Evolutionary conservation across 2,888 invertebrate genomes (phyloP).

Genomic region (Mythimna loreyi): DNA sequence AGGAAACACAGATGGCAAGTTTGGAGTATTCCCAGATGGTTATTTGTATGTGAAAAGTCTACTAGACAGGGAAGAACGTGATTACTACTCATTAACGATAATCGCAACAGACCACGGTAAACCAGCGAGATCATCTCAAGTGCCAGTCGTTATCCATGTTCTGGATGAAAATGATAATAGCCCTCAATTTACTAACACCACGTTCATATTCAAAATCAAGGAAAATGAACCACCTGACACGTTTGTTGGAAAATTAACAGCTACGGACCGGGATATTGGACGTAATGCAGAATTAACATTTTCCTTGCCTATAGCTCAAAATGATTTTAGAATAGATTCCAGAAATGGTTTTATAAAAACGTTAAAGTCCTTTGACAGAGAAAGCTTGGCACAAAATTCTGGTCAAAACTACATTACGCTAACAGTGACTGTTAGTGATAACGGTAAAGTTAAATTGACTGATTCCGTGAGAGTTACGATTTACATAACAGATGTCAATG

Average conservation of each 20-base stretch:
- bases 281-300: slow-evolving; percentile 97
- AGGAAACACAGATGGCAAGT: slow-evolving; percentile 96
- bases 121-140: slow-evolving; percentile 95
- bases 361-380: slow-evolving; percentile 96
- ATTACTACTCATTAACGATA: slow-evolving; percentile 97
- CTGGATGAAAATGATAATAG: slow-evolving; percentile 99
- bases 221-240: slow-evolving; percentile 97
- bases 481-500: slow-evolving; percentile 97
- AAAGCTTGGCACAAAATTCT: slow-evolving; percentile 94
- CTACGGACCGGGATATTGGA: slow-evolving; percentile 97
- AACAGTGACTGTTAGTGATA: slow-evolving; percentile 96
- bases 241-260: slow-evolving; percentile 97
- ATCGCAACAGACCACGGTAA: slow-evolving; percentile 95
- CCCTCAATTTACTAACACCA: slow-evolving; percentile 97
- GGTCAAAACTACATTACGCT: slow-evolving; percentile 95
- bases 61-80: slow-evolving; percentile 97
- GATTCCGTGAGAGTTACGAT: slow-evolving; percentile 97
- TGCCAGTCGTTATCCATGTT: slow-evolving; percentile 97
- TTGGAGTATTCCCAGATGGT: slow-evolving; percentile 99
- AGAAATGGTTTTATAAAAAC: slow-evolving; percentile 98
- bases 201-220: slow-evolving; percentile 97
- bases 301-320: slow-evolving; percentile 93
- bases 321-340: slow-evolving; percentile 96
- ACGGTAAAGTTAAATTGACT: slow-evolving; percentile 93
- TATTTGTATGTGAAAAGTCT: slow-evolving; percentile 96